Conservation (phyloP, 1,140 invertebrate species). For the Calycopis cecrops region DNA sequence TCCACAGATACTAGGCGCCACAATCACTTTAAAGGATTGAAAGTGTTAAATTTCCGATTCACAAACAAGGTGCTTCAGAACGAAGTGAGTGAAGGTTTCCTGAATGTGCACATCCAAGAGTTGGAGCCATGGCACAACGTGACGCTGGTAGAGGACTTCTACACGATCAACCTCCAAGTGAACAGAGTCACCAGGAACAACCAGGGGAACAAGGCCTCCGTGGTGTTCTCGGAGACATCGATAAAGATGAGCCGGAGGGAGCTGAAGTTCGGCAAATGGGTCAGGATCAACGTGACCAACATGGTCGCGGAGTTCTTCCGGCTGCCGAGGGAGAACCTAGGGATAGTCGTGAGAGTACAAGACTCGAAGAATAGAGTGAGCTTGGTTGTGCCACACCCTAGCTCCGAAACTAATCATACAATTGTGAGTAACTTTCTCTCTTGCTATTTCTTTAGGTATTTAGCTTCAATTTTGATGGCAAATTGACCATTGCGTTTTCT, state of each 20-base stretch:
- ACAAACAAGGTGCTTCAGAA: conserved; percentile 74
- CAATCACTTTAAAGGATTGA: conserved; percentile 66
- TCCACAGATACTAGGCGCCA: conserved; percentile 62
- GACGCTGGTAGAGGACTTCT: conserved; percentile 45
- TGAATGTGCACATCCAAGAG: conserved; percentile 75
- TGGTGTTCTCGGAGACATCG: conserved; percentile 51
- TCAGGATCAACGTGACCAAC: conserved; percentile 84
- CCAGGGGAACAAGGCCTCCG: conserved; percentile 55
- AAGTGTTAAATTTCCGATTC: conserved; percentile 76
- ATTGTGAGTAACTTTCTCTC: conserved; percentile 43
- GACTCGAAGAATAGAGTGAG: conserved; percentile 67
- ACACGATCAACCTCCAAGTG: conserved; percentile 58
- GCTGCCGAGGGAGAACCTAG: conserved; percentile 82
- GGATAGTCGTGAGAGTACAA: conserved; percentile 82
- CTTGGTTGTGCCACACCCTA: conserved; percentile 65
- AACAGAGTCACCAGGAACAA: conserved; percentile 60
- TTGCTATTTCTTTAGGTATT: too few relatives aligned
- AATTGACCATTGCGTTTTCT: too few relatives aligned
- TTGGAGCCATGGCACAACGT: conserved; percentile 47
- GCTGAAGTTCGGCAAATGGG: conserved; percentile 79
- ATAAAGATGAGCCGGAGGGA: conserved; percentile 55
- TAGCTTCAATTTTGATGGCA: too few relatives aligned
- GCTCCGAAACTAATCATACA: conserved; percentile 71
- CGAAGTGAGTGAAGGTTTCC: conserved; percentile 71
- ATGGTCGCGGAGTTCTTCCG: conserved; percentile 86